Evolutionary conservation across 2,797 vertebrate genomes (phyloP).

Genomic region (Liasis olivaceus): DNA sequence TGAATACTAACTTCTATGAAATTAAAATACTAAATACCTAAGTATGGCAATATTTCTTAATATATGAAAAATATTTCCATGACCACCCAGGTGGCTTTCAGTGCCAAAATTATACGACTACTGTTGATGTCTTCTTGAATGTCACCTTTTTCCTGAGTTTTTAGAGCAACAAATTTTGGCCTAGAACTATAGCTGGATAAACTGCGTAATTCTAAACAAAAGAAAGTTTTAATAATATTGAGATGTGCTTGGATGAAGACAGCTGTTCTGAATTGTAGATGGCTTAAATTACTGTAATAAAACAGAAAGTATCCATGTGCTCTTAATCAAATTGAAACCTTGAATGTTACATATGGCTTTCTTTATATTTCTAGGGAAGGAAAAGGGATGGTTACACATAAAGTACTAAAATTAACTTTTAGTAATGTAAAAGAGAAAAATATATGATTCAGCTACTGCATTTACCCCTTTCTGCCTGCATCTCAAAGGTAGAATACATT

Average conservation of each 20-base stretch:
- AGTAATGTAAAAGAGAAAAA: neutral
- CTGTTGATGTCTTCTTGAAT: constrained; percentile 6
- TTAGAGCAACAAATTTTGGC: constrained; percentile 5
- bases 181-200: neutral
- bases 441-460: neutral
- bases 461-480: neutral
- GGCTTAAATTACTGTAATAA: constrained; percentile 6
- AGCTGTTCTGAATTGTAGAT: constrained; percentile 12
- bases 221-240: neutral
- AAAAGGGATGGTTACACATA: neutral
- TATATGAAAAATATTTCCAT: constrained; percentile 7
- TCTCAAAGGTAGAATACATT: neutral
- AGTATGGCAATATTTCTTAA: neutral
- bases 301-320: neutral
- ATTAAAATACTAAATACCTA: neutral
- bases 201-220: constrained; percentile 1
- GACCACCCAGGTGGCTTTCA: neutral
- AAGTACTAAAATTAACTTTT: neutral
- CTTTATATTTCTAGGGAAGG: neutral
- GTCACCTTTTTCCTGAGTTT: neutral
- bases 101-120: neutral
- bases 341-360: constrained; percentile 1
- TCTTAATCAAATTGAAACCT: constrained; percentile 8
- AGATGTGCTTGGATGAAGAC: constrained; percentile 11
- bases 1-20: neutral